Evolutionary conservation across 2,797 vertebrate species (phyloP).

Genomic region (Epinephelus coioides): DNA sequence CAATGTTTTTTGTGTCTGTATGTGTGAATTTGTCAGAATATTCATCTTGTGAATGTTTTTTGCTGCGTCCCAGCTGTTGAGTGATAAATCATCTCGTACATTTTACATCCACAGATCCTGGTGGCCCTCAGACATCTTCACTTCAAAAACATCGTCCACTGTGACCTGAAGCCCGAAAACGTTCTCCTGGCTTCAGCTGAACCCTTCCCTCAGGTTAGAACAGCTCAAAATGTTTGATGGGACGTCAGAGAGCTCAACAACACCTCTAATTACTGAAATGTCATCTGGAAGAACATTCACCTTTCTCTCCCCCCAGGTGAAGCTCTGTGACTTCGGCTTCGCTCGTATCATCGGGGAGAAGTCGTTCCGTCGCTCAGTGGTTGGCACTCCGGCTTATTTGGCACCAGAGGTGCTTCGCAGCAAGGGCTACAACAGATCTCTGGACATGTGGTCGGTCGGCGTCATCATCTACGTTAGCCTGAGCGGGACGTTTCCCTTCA

Average conservation of each 20-base stretch:
- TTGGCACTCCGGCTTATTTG: constrained; percentile 95
- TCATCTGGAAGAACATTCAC: background rate
- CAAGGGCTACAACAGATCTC: constrained; percentile 96
- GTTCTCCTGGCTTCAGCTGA: constrained; percentile 85
- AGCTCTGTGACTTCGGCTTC: constrained; percentile 96
- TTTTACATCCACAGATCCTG: constrained; percentile 66
- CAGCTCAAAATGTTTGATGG: background rate
- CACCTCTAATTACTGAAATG: too few species aligned
- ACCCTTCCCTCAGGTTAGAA: constrained; percentile 84
- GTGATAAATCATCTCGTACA: too few species aligned
- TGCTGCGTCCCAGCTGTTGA: too few species aligned
- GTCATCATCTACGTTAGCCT: constrained; percentile 97
- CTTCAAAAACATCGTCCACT: constrained; percentile 86
- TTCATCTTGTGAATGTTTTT: too few species aligned
- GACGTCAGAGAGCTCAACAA: too few species aligned
- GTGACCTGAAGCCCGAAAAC: constrained; percentile 87
- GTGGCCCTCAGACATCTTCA: constrained; percentile 86
- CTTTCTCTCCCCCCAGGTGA: constrained; percentile 87
- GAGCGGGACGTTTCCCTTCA: constrained; percentile 96
- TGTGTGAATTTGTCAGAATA: too few species aligned
- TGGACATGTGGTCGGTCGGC: constrained; percentile 98
- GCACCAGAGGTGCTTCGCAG: constrained; percentile 95
- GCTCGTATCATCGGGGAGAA: constrained; percentile 97
- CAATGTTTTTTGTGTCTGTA: too few species aligned
- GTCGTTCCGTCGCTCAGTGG: constrained; percentile 96